Evolutionary conservation across 2,113 vertebrate species (phyloP).

Genomic region (Periophthalmus modestus): DNA sequence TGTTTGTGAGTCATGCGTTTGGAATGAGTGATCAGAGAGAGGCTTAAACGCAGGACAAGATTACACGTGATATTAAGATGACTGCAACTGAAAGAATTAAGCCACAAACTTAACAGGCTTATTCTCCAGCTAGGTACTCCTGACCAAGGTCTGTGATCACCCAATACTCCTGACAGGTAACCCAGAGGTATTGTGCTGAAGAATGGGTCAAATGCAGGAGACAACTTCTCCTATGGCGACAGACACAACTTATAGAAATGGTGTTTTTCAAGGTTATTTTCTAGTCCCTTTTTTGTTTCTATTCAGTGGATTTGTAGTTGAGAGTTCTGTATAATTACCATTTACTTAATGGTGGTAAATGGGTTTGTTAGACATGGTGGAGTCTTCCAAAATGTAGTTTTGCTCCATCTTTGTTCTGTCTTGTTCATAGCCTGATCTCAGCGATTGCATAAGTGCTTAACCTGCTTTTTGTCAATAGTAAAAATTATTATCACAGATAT

Average conservation of each 20-base stretch:
- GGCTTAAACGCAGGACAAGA: not conserved
- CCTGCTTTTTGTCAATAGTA: not conserved
- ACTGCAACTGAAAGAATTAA: too few species aligned
- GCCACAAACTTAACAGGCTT: too few species aligned
- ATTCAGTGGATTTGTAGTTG: not conserved
- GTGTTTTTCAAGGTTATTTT: not conserved
- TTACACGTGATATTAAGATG: not conserved
- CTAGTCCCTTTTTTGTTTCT: not conserved
- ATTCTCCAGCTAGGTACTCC: too few species aligned
- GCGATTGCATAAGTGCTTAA: too few species aligned
- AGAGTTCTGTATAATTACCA: not conserved
- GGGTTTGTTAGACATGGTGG: not conserved
- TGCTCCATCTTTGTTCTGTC: not conserved
- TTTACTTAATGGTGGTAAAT: too few species aligned
- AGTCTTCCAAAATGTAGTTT: not conserved
- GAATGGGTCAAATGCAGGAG: too few species aligned
- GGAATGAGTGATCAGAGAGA: conserved; percentile 2
- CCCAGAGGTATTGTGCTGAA: too few species aligned
- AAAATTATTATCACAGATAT: too few species aligned
- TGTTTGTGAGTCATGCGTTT: conserved; percentile 50
- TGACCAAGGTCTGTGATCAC: too few species aligned
- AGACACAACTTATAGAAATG: not conserved
- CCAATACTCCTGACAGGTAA: too few species aligned
- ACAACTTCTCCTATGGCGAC: too few species aligned
- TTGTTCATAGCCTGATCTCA: too few species aligned